Conservation (phyloP, 2,888 invertebrate species). For the Hypomecis punctinalis region DNA sequence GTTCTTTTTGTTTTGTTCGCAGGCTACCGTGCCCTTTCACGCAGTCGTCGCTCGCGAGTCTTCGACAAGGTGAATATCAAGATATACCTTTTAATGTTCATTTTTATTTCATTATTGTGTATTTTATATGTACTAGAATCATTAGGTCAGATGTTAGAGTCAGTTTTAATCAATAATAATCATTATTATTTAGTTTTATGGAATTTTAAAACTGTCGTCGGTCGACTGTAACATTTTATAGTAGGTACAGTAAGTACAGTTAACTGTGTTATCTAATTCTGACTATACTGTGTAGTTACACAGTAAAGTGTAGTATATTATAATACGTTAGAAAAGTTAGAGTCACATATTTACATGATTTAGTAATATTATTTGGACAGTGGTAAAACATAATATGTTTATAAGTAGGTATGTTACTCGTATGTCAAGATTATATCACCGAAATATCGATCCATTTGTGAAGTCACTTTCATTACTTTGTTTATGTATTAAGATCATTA, state of each 20-base stretch:
- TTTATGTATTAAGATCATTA: constrained; percentile 16
- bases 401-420: neutral
- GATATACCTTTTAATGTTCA: constrained; percentile 40
- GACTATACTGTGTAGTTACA: too few relatives aligned
- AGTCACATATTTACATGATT: too few relatives aligned
- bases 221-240: neutral
- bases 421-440: too few relatives aligned
- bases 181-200: constrained; percentile 1
- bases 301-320: too few relatives aligned
- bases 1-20: constrained; percentile 71
- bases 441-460: neutral
- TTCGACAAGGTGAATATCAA: constrained; percentile 88
- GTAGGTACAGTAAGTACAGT: neutral
- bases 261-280: neutral
- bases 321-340: too few relatives aligned
- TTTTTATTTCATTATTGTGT: constrained; percentile 27
- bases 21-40: constrained; percentile 93
- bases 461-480: constrained; percentile 16
- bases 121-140: constrained; percentile 6
- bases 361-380: too few relatives aligned
- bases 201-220: neutral
- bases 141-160: constrained; percentile 8
- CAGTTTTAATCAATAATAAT: neutral
- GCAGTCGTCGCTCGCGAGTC: constrained; percentile 91
- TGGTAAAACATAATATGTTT: too few relatives aligned